These are phyloP conservation scores for Aphelinus certus DNA, from an alignment of 1,140 invertebrate genomes.

Conservation along the genomic window DNA sequence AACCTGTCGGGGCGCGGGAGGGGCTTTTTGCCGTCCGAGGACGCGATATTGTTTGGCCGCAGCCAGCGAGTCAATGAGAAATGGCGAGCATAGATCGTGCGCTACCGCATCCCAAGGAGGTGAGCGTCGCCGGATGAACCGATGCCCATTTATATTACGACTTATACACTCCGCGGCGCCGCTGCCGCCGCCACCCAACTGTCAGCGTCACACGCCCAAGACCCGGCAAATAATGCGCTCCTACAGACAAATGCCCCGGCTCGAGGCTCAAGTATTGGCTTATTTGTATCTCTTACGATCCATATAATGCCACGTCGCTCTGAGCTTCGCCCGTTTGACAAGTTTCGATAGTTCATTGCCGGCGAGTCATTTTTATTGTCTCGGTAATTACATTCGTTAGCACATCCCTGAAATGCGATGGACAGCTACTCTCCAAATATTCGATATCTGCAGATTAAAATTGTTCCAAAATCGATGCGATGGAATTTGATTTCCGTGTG, in stretches of 20 bases:
- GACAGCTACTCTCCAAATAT: neutral
- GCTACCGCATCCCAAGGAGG: constrained; percentile 46
- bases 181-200: neutral
- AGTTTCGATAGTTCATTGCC: too few relatives aligned
- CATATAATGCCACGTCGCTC: too few relatives aligned
- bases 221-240: too few relatives aligned
- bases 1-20: constrained; percentile 46
- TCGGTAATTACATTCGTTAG: too few relatives aligned
- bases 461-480: too few relatives aligned
- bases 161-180: constrained; percentile 10
- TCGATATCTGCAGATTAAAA: neutral
- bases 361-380: too few relatives aligned
- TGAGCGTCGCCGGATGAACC: constrained; percentile 43
- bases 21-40: constrained; percentile 42
- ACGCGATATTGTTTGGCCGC: constrained; percentile 53
- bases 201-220: neutral
- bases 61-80: constrained; percentile 52
- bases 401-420: too few relatives aligned
- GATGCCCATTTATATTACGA: constrained; percentile 53
- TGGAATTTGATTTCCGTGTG: too few relatives aligned
- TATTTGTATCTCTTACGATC: neutral
- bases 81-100: constrained; percentile 58
- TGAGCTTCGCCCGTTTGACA: too few relatives aligned
- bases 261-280: neutral
- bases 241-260: too few relatives aligned